phyloP scores from a whole-genome alignment of 2,113 vertebrate species.

The Ceyx cyanopectus region DNA sequence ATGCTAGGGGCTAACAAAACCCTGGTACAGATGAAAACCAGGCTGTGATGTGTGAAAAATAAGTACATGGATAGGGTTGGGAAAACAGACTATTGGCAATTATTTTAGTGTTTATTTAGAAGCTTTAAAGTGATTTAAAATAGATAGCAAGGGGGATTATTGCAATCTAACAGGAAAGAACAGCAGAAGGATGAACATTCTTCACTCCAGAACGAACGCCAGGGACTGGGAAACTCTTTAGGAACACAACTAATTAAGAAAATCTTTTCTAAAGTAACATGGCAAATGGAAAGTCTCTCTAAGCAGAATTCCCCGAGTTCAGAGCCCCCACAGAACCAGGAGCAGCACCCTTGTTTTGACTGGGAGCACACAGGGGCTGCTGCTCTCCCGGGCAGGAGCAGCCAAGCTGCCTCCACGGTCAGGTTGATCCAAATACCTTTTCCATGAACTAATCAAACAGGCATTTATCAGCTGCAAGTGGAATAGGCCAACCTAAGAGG shows the following conservation, averaged over 20 bases:
- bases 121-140: not conserved
- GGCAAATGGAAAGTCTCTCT: not conserved
- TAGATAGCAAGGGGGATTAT: not conserved
- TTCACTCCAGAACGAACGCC: rapidly evolving
- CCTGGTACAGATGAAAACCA: not conserved
- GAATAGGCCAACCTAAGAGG: not conserved
- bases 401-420: not conserved
- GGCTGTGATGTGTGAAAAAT: not conserved
- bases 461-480: constrained; percentile 9
- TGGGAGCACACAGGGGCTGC: not conserved
- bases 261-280: not conserved
- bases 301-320: not conserved
- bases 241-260: not conserved
- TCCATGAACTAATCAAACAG: constrained; percentile 12
- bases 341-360: not conserved
- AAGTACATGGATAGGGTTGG: not conserved
- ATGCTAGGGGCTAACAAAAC: not conserved
- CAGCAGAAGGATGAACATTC: not conserved
- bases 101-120: not conserved
- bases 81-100: not conserved
- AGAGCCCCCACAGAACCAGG: not conserved
- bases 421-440: constrained; percentile 24
- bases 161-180: not conserved
- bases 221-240: not conserved
- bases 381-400: not conserved